These are phyloP conservation scores for Nemurella pictetii DNA, from an alignment of 2,888 invertebrate species.

Conservation along the genomic window DNA sequence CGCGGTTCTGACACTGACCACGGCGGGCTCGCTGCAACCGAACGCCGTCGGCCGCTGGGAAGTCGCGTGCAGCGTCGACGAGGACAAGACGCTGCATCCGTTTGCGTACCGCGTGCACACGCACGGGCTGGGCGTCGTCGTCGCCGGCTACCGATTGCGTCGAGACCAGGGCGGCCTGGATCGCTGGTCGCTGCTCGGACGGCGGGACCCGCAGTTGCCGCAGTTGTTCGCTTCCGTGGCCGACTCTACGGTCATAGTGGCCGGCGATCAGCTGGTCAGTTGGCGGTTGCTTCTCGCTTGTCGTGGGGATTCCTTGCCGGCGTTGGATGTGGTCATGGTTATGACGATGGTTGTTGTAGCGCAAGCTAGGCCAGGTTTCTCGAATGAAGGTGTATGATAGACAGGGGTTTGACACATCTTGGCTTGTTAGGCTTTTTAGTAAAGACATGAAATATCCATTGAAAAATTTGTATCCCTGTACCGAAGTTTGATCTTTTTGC, in stretches of 20 bases:
- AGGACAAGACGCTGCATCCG: background rate
- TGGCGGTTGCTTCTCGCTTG: no score
- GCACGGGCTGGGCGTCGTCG: conserved; percentile 60
- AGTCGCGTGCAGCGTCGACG: conserved; percentile 46
- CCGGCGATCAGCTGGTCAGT: conserved; percentile 69
- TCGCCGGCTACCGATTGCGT: conserved; percentile 78
- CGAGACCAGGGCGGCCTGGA: conserved; percentile 60
- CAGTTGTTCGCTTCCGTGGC: conserved; percentile 92
- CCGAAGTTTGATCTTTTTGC: no score
- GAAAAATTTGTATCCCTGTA: no score
- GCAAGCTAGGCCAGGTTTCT: no score
- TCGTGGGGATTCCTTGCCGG: no score
- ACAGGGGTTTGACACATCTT: no score
- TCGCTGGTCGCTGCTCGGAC: conserved; percentile 82
- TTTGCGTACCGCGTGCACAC: background rate
- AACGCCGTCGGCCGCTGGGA: conserved; percentile 82
- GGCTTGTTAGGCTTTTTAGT: no score
- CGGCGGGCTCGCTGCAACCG: conserved; percentile 77
- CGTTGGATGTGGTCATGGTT: no score
- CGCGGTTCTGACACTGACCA: conserved; percentile 88
- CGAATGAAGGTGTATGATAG: no score
- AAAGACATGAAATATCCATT: no score
- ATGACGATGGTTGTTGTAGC: no score
- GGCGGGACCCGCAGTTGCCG: conserved; percentile 82
- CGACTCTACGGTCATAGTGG: conserved; percentile 62